Conservation (phyloP, 23 tunicate genomes). For the Styela clava region DNA sequence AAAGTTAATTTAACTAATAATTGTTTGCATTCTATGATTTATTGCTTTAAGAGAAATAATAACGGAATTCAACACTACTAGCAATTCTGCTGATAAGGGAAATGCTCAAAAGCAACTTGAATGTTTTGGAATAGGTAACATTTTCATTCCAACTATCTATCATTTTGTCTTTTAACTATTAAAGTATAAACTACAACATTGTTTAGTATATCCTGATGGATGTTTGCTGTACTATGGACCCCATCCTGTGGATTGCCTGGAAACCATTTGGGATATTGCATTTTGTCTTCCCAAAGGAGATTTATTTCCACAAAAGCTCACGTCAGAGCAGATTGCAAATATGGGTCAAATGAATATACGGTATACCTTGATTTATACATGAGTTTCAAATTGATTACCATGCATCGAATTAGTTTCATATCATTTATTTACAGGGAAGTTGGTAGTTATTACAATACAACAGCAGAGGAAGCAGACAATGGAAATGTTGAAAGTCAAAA, state of each 20-base stretch:
- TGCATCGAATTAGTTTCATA: too few species aligned
- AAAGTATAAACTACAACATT: neutral
- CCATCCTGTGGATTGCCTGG: conserved; percentile 14
- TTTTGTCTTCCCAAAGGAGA: conserved; percentile 3
- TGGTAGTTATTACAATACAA: neutral
- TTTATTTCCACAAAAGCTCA: conserved; percentile 3
- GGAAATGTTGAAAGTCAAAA: neutral
- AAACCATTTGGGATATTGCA: conserved; percentile 14
- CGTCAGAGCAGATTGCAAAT: too few species aligned
- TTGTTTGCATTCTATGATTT: neutral
- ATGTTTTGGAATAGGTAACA: conserved; percentile 29
- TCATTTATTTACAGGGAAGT: conserved; percentile 15
- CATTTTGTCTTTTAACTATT: too few species aligned
- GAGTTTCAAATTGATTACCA: too few species aligned
- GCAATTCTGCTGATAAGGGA: neutral
- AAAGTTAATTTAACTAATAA: neutral
- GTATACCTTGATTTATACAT: too few species aligned
- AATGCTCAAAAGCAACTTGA: neutral
- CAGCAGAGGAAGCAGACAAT: neutral
- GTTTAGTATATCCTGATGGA: neutral
- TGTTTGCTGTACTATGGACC: neutral
- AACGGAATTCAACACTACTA: neutral
- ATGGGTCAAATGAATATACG: too few species aligned
- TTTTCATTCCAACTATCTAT: too few species aligned
- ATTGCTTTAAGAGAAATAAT: neutral